Base-by-base conservation (phyloP, 2,797 vertebrate species). In the Miichthys miiuy region DNA sequence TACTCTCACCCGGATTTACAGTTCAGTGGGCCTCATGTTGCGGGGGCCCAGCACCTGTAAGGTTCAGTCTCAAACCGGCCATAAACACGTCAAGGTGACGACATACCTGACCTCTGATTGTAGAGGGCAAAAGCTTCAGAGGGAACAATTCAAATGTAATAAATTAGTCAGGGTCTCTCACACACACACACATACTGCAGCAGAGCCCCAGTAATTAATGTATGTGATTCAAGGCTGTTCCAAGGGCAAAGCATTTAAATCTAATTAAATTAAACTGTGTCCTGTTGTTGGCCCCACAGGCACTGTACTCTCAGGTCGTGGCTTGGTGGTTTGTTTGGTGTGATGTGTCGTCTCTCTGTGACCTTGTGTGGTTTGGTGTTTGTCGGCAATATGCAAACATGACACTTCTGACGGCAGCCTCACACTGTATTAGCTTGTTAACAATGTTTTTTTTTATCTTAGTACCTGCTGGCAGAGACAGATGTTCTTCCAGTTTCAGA, bases 181-280 rank as follows among this genome's bases (percentile, higher is more conserved):
- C 46, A 44, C 30, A 69, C 57, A 62, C 72, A 72, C 79, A 81
- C 74, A 65, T 55, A 38, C 50, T 72, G 75, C 75, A 54, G 56
- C 51, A 63, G 69, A 85, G 69, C 58, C 50, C 3, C 57, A 70
- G 44, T 90, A 84, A 92, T 91, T 82, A 80, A 79, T 77, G 62
- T 81, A 55, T 84, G 70, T 72, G 82, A 87, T 86, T 88, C 67
- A 72, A 76, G 67, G 77, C 72, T 54, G 62, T 67, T 86, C 75
- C 81, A 79, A 81, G 82, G 85, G 57, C 82, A 82, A 52, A 77
- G 77, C 73, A 47, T 82, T 87, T 83, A 68, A 87, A 65, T 83
- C 25, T 80, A 82, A 88, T 89, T 86, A 64, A 86, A 87, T 82
- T 61, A 84, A 81, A 82, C 51, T 46, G 68, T 84, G 81, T 86